phyloP scores from a whole-genome alignment of 2,113 vertebrate genomes.

The Platanista minor region DNA sequence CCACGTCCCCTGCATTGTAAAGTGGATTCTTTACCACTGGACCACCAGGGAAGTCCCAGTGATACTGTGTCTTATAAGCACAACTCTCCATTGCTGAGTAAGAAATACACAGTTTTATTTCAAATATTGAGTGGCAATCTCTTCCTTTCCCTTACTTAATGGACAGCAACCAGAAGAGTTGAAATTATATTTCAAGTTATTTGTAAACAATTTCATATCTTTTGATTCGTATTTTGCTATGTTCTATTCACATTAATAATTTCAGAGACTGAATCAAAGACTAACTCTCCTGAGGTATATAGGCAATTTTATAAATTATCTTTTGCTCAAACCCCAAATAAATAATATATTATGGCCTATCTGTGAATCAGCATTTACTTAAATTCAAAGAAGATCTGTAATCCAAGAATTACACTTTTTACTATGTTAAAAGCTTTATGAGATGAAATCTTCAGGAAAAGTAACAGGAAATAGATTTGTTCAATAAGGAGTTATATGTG shows the following conservation, averaged over 20 bases:
- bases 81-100: neutral
- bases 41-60: no score
- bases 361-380: neutral
- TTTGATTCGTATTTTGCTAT: neutral
- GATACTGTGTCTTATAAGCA: neutral
- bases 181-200: neutral
- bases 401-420: neutral
- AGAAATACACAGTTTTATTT: conserved; percentile 21
- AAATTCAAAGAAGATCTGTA: conserved; percentile 16
- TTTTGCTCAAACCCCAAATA: neutral
- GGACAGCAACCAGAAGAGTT: neutral
- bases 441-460: conserved; percentile 27
- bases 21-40: no score
- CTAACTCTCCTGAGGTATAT: neutral
- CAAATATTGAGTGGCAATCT: neutral
- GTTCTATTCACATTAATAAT: conserved; percentile 1
- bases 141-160: neutral
- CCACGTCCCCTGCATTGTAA: no score
- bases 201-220: neutral
- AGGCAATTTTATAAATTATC: neutral
- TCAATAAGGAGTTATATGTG: neutral
- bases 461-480: neutral
- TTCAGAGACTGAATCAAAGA: neutral
- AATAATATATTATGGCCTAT: neutral
- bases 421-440: neutral